Base-by-base conservation (phyloP, 2,888 invertebrate species). In the Antheraea assamensis region DNA sequence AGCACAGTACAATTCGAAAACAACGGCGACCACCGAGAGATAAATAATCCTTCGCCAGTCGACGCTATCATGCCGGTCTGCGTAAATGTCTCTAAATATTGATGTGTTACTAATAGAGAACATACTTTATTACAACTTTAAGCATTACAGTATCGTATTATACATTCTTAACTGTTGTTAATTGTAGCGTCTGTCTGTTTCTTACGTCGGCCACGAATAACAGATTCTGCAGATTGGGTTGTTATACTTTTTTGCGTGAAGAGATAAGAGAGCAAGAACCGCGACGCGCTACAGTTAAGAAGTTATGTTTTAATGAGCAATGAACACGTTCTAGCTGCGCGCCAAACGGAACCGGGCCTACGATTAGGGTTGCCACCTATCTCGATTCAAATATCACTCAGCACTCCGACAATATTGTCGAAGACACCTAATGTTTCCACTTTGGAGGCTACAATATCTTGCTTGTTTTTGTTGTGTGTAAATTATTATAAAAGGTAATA, bases 221-320 rank as follows among this genome's bases (percentile, higher is more conserved):
- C 61, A 21, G 71, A 58, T 19, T 61, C 71, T 47, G 58, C 31
- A 71, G 58, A 31, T 55, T 35, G 58, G 47, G n/a, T 49, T 42
- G 64, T 61, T 73, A 70, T 68, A 66, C 66, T 42, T 74, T 74
- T 71, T 74, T 74, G 72, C 74, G 74, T 49, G 58, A 42, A 52
- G 71, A 75, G 77, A 74, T 78, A 76, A 75, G 73, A 74, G 78
- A 75, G 83, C 88, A 85, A 78, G 79, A 81, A 89, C 87, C 89
- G 91, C 82, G 85, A 90, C 89, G 86, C 71, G 78, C 82, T 88
- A 91, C 91, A 90, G 91, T 91, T 90, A 91, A 73, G 71, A 70
- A 72, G 81, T 86, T 86, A 85, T 82, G 86, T 85, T 87, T 82
- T 83, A 86, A 85, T 85, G 85, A 83, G 75, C 82, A 78, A 77